These are phyloP conservation scores for Psittacula cyanocephala DNA, from an alignment of 2,113 vertebrate species.

Conservation along the genomic window DNA sequence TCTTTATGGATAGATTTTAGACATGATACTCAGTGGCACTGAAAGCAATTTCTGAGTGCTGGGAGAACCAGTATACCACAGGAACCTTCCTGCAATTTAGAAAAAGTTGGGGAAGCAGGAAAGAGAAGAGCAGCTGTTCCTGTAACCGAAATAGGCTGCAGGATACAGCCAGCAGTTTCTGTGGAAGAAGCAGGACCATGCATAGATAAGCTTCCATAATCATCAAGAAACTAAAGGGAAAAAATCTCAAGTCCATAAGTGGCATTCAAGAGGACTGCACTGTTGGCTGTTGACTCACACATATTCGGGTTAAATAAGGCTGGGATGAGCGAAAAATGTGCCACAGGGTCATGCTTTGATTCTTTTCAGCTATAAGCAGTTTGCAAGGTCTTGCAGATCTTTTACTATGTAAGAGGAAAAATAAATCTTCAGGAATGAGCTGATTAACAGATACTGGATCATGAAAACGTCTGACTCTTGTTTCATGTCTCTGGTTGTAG, in stretches of 20 bases:
- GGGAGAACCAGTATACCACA: background rate
- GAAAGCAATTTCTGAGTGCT: background rate
- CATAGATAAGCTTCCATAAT: background rate
- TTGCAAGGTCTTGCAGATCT: background rate
- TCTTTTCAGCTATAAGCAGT: background rate
- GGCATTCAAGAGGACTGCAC: background rate
- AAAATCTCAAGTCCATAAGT: background rate
- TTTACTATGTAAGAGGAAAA: background rate
- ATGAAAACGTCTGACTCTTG: background rate
- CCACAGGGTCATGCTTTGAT: background rate
- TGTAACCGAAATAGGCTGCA: background rate
- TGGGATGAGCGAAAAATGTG: background rate
- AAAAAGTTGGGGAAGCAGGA: background rate
- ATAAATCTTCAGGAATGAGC: background rate
- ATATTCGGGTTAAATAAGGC: background rate
- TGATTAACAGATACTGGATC: background rate
- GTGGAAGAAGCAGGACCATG: background rate
- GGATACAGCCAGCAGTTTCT: background rate
- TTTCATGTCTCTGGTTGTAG: background rate
- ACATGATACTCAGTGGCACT: background rate
- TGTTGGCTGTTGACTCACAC: background rate
- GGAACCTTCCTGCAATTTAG: background rate
- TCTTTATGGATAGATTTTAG: slow-evolving; percentile 34
- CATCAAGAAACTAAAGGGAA: background rate
- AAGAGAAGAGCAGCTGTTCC: background rate